These are phyloP conservation scores for Heterotilapia buettikoferi DNA, from an alignment of 2,113 vertebrate species.

Conservation along the genomic window DNA sequence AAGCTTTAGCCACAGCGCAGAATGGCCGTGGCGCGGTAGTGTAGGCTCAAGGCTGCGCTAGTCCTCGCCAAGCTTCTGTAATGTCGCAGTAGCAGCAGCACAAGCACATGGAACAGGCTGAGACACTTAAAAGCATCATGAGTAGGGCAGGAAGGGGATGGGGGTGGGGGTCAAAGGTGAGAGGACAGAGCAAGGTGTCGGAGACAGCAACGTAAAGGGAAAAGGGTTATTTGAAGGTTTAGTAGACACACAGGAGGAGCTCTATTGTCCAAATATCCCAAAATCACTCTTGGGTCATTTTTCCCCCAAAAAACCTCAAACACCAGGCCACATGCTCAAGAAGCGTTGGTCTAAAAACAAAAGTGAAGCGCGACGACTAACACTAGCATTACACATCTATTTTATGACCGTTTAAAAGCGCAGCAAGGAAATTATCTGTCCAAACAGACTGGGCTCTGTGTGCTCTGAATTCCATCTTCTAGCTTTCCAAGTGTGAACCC, in stretches of 20 bases:
- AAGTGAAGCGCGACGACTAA: not conserved
- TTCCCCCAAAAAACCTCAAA: not conserved
- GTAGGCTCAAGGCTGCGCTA: slow-evolving; percentile 84
- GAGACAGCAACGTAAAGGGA: slow-evolving; percentile 80
- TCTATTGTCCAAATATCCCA: slow-evolving; percentile 96
- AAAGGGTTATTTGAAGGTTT: slow-evolving; percentile 84
- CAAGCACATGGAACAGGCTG: slow-evolving; percentile 95
- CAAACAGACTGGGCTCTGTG: not conserved
- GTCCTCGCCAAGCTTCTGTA: slow-evolving; percentile 95
- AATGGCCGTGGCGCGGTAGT: slow-evolving; percentile 47
- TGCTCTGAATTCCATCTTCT: not conserved
- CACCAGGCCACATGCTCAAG: slow-evolving; percentile 2
- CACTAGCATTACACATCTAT: not conserved
- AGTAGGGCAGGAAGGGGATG: slow-evolving; percentile 65
- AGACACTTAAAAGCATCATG: slow-evolving; percentile 99
- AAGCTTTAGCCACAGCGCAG: slow-evolving; percentile 43
- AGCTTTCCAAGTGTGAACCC: not conserved
- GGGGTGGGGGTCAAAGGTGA: slow-evolving; percentile 41
- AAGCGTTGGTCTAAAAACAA: not conserved
- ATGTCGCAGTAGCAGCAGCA: slow-evolving; percentile 81
- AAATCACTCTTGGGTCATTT: slow-evolving; percentile 31
- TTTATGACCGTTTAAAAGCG: not conserved
- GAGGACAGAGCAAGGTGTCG: slow-evolving; percentile 90
- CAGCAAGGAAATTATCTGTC: not conserved
- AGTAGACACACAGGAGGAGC: slow-evolving; percentile 84